A percentile compares a stretch with the other conserved stretches of the same genome.
Evolutionary conservation across 2,113 vertebrate species (phyloP).

Genomic region (Gymnocephalus cernua): DNA sequence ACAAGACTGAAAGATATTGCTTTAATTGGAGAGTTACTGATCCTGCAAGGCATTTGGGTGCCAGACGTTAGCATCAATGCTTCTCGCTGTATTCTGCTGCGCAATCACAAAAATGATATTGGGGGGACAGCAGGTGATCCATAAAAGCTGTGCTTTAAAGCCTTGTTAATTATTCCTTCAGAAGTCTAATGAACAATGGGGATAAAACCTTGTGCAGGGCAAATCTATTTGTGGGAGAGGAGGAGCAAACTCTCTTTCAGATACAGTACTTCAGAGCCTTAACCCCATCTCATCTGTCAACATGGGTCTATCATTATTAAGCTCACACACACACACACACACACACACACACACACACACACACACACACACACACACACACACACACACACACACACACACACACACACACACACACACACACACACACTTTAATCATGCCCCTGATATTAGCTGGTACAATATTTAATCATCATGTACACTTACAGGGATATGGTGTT

Average conservation of each 20-base stretch:
- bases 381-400: slow-evolving; percentile 5
- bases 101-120: slow-evolving; percentile 88
- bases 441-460: slow-evolving; percentile 42
- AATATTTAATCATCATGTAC: slow-evolving; percentile 61
- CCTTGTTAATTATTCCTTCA: slow-evolving; percentile 88
- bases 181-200: slow-evolving; percentile 86
- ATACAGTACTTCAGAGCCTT: slow-evolving; percentile 67
- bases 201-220: slow-evolving; percentile 79
- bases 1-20: slow-evolving; percentile 81
- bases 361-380: slow-evolving; percentile 25
- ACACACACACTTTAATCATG: no score
- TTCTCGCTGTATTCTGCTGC: slow-evolving; percentile 82
- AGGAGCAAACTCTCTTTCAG: slow-evolving; percentile 63
- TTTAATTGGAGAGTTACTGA: slow-evolving; percentile 86
- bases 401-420: no score
- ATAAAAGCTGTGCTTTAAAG: slow-evolving; percentile 88
- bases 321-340: slow-evolving; percentile 33
- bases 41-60: slow-evolving; percentile 84
- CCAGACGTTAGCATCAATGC: slow-evolving; percentile 84
- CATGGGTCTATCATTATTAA: slow-evolving; percentile 54
- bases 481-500: slow-evolving; percentile 54
- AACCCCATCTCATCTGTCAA: slow-evolving; percentile 70
- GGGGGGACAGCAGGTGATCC: slow-evolving; percentile 88
- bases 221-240: slow-evolving; percentile 73
- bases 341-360: slow-evolving; percentile 38